A percentile compares a stretch with the other conserved stretches of the same genome.
These are phyloP conservation scores for Cynopterus brachyotis DNA, from an alignment of 2,113 vertebrate species.

Conservation along the genomic window DNA sequence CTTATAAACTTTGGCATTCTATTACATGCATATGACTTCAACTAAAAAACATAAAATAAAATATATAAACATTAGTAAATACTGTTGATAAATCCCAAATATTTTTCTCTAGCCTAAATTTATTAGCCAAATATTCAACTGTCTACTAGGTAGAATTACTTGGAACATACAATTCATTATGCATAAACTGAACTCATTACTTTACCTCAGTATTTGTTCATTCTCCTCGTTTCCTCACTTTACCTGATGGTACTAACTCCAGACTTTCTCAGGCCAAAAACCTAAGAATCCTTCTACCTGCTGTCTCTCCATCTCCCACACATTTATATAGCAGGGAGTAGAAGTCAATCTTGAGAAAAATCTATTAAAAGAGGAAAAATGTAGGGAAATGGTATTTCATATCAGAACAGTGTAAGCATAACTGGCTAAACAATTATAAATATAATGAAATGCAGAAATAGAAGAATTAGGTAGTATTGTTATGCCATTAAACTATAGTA, in stretches of 20 bases:
- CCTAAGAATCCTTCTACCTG: background rate
- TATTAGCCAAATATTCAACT: background rate
- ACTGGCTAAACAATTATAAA: background rate
- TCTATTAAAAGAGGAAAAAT: background rate
- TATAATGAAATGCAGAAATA: background rate
- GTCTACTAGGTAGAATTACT: background rate
- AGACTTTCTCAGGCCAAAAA: background rate
- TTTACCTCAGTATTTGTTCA: background rate
- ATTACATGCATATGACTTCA: background rate
- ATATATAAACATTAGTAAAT: background rate
- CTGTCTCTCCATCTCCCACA: background rate
- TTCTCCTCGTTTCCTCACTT: background rate
- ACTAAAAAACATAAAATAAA: background rate
- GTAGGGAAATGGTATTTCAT: background rate
- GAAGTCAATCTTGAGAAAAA: background rate
- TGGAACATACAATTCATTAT: background rate
- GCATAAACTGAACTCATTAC: background rate
- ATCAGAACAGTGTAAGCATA: background rate
- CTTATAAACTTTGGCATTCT: background rate
- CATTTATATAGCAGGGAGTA: background rate
- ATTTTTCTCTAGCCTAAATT: slow-evolving; percentile 26
- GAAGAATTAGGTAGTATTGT: background rate
- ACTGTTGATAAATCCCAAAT: background rate
- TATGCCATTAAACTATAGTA: background rate
- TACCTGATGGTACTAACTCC: background rate